Conservation (phyloP, 2,888 invertebrate genomes). For the Eristalis intricaria region DNA sequence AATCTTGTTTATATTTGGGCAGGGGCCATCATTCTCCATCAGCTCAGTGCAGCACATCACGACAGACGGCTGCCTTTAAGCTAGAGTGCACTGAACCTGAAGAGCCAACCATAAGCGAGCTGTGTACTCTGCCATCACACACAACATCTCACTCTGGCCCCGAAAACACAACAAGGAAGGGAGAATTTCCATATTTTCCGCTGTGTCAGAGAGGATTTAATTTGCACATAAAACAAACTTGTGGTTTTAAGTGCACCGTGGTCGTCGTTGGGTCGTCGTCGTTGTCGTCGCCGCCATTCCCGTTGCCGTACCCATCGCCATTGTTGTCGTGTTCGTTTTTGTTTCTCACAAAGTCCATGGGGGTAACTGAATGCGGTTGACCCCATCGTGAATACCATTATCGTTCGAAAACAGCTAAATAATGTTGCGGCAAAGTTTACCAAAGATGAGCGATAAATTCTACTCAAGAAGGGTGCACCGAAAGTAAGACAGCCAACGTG, state of each 20-base stretch:
- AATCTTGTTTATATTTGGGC: conserved; percentile 10
- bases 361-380: conserved; percentile 57
- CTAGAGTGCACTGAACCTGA: conserved; percentile 15
- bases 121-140: conserved; percentile 19
- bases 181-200: conserved; percentile 67
- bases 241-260: conserved; percentile 58
- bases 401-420: conserved; percentile 54
- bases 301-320: conserved; percentile 8
- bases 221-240: conserved; percentile 69
- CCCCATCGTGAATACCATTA: conserved; percentile 66
- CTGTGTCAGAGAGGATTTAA: conserved; percentile 58
- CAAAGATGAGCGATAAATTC: conserved; percentile 65
- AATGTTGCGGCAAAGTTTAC: conserved; percentile 57
- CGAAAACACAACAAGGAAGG: conserved; percentile 8
- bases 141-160: conserved; percentile 40
- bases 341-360: conserved; percentile 31
- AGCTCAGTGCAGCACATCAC: background rate
- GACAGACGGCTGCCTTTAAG: background rate
- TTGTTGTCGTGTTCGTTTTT: conserved; percentile 1
- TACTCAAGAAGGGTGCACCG: conserved; percentile 30
- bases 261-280: conserved; percentile 20
- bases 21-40: background rate
- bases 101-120: conserved; percentile 11
- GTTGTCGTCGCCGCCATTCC: background rate
- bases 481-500: background rate